Conservation (phyloP, 2,113 vertebrate species). For the Triplophysa tibetana region DNA sequence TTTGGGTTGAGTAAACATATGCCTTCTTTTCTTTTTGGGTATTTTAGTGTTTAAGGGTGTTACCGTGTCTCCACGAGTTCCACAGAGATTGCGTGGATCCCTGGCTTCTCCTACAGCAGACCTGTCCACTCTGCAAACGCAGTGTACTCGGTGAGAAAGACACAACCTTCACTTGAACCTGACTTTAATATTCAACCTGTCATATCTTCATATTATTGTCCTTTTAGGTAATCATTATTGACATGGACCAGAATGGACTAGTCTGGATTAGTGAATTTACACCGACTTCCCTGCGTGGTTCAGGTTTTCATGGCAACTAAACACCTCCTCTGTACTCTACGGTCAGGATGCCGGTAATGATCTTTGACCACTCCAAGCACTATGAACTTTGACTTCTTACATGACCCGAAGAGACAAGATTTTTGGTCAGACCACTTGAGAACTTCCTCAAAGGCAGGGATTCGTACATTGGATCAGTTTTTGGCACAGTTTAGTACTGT, state of each 20-base stretch:
- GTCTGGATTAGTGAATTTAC: neutral
- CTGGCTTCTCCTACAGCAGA: slow-evolving; percentile 92
- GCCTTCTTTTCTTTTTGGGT: slow-evolving; percentile 4
- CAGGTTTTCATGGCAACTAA: slow-evolving; percentile 22
- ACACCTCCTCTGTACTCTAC: slow-evolving; percentile 43
- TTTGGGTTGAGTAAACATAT: neutral
- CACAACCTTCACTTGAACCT: neutral
- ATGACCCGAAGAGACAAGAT: slow-evolving; percentile 7
- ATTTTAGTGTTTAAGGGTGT: slow-evolving; percentile 85
- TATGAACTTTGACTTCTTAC: slow-evolving; percentile 15
- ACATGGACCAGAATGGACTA: slow-evolving; percentile 56
- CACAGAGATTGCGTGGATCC: slow-evolving; percentile 93
- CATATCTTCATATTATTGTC: neutral
- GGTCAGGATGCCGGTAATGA: slow-evolving; percentile 27
- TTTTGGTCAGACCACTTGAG: neutral
- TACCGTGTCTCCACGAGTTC: slow-evolving; percentile 91
- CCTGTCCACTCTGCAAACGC: slow-evolving; percentile 93
- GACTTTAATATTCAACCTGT: too few relatives aligned
- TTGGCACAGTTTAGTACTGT: too few relatives aligned
- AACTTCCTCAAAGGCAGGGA: slow-evolving; percentile 2
- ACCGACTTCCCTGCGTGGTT: slow-evolving; percentile 1
- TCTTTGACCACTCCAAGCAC: slow-evolving; percentile 21
- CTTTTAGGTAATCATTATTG: slow-evolving; percentile 65
- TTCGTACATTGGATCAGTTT: neutral
- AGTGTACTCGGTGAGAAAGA: slow-evolving; percentile 82